Conservation (phyloP, 1,140 invertebrate genomes). For the Mercenaria mercenaria region DNA sequence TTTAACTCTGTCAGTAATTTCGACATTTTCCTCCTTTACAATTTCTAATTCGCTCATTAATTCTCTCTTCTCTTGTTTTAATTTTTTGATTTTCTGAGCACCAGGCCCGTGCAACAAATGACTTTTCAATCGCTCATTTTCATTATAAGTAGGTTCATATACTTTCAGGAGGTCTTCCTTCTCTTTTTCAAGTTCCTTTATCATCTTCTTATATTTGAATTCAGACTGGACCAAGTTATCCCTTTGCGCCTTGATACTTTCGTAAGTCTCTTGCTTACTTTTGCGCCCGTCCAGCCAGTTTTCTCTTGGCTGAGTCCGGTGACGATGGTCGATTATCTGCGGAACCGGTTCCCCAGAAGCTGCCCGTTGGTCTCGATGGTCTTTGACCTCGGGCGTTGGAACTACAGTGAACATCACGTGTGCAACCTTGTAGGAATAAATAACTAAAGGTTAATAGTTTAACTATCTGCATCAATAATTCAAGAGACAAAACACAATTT, state of each 20-base stretch:
- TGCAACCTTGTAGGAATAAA: too few species aligned
- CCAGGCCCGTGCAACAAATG: constrained; percentile 5
- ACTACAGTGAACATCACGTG: constrained; percentile 31
- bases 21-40: constrained; percentile 2
- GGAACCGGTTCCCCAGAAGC: constrained; percentile 10
- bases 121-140: constrained; percentile 11
- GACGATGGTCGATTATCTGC: constrained; percentile 44
- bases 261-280: not conserved
- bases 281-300: not conserved
- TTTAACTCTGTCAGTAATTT: not conserved
- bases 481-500: too few species aligned
- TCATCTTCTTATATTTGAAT: constrained; percentile 18
- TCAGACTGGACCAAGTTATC: not conserved
- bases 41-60: constrained; percentile 7
- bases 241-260: constrained; percentile 10
- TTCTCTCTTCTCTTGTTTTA: constrained; percentile 37
- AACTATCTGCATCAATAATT: too few species aligned
- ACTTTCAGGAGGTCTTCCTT: not conserved
- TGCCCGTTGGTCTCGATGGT: not conserved
- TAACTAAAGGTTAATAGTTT: too few species aligned
- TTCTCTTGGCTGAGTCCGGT: not conserved
- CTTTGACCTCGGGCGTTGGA: constrained; percentile 19
- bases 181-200: constrained; percentile 53
- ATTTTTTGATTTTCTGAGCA: constrained; percentile 32
- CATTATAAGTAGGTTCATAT: constrained; percentile 18